Evolutionary conservation across 2,797 vertebrate species (phyloP), one percentile per base, ranked within the genome.

Genomic region (Pangasius mekongensis): DNA sequence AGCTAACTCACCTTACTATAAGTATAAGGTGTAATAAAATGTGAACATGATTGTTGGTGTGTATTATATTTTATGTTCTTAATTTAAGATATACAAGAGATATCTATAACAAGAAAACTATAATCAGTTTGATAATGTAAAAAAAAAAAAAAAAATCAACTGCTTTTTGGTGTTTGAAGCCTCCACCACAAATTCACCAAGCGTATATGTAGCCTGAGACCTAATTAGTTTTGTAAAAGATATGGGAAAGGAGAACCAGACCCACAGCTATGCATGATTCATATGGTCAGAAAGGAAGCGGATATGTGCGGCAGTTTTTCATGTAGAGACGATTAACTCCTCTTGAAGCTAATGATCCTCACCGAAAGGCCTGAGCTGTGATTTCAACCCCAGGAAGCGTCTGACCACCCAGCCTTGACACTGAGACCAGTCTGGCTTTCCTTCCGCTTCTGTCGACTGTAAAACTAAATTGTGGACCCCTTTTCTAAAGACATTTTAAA

Each of bases 271-370:
- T 43, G 36, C 36, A 43, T 82, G 24, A 62, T 62, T 82, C 24
- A 62, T 82, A 8, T 58, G 88, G 92, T 92, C 90, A 91, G 83
- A 87, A 87, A 93, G 90, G 92, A 90, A 83, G 92, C 89, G 90
- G 82, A 89, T 90, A 81, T 86, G 83, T 88, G 92, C 92, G 91
- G 88, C 33, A 82, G 69, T 87, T 86, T 83, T 86, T 85, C 89
- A 81, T 90, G 83, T 87, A 71, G 73, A 89, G 84, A 92, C 91
- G 90, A 91, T 73, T 89, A 64, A 85, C 77, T 86, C 91, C 92
- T 93, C 93, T 91, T 93, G 86, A 83, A 89, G 88, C 92, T 93
- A 93, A 95, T 93, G 92, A 92, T 92, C 90, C 89, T 92, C 91
- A 87, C 89, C 86, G 85, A 83, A 24, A 83, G n/a, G 52, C 43